Conservation (phyloP, 2,113 vertebrate genomes). For the Neomonachus schauinslandi region DNA sequence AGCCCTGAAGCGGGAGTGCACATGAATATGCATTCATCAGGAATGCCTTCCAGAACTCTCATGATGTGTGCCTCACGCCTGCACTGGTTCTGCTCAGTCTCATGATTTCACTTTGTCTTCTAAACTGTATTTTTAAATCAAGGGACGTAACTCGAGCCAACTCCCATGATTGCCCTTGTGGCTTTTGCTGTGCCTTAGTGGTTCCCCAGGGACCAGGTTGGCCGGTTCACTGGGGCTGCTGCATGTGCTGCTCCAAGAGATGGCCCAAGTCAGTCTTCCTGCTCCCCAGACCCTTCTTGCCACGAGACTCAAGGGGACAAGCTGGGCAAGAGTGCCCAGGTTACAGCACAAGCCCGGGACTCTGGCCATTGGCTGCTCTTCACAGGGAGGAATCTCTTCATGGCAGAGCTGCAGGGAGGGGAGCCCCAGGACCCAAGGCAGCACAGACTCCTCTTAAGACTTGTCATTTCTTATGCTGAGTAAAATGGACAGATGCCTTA, state of each 20-base stretch:
- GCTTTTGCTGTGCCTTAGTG: background rate
- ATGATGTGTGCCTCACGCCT: background rate
- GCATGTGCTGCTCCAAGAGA: background rate
- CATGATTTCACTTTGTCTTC: background rate
- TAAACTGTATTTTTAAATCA: background rate
- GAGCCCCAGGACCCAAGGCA: background rate
- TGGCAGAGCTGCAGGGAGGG: background rate
- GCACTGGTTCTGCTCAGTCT: background rate
- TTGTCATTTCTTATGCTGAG: background rate
- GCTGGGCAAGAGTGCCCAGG: background rate
- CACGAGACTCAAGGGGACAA: background rate
- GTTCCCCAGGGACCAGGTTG: background rate
- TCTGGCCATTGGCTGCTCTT: background rate
- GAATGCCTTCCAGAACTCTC: background rate
- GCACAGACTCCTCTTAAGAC: background rate
- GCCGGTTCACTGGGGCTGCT: background rate
- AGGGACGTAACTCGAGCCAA: background rate
- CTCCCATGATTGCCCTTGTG: background rate
- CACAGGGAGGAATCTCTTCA: background rate
- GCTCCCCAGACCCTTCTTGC: background rate
- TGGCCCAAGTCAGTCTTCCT: background rate
- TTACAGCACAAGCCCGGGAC: background rate
- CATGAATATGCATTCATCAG: background rate
- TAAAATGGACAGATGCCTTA: background rate
- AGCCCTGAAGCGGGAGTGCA: background rate